Evolutionary conservation across 2,888 invertebrate species (phyloP).

Genomic region (Lepidonotus clava): DNA sequence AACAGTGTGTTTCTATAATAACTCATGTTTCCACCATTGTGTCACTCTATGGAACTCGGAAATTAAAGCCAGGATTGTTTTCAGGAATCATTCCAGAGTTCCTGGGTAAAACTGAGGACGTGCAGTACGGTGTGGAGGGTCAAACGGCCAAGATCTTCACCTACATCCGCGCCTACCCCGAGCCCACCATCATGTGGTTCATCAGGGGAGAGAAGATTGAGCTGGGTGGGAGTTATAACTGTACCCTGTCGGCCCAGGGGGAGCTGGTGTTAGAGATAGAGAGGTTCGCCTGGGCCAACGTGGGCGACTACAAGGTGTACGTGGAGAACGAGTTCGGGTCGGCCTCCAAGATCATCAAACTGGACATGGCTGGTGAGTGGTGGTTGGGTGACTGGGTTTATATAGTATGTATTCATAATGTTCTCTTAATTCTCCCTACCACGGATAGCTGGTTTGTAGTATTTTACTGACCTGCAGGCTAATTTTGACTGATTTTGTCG

Average conservation of each 20-base stretch:
- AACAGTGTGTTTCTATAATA: too few relatives aligned
- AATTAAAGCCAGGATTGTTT: too few relatives aligned
- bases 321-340: conserved; percentile 97
- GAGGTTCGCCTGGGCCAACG: conserved; percentile 86
- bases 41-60: too few relatives aligned
- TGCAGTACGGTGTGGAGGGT: conserved; percentile 94
- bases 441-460: too few relatives aligned
- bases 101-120: conserved; percentile 89
- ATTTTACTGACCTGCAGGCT: too few relatives aligned
- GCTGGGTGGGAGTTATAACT: conserved; percentile 63
- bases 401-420: too few relatives aligned
- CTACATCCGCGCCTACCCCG: conserved; percentile 97
- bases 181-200: conserved; percentile 94
- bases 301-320: conserved; percentile 95
- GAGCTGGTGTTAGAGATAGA: conserved; percentile 78
- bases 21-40: too few relatives aligned
- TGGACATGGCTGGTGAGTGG: conserved; percentile 88
- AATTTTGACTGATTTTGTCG: too few relatives aligned
- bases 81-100: conserved; percentile 64
- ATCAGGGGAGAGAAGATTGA: conserved; percentile 87
- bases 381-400: too few relatives aligned
- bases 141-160: conserved; percentile 94
- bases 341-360: conserved; percentile 91
- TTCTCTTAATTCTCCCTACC: too few relatives aligned
- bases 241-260: conserved; percentile 81